Evolutionary conservation across 2,797 vertebrate species (phyloP).

Genomic region (Etheostoma nigrum): DNA sequence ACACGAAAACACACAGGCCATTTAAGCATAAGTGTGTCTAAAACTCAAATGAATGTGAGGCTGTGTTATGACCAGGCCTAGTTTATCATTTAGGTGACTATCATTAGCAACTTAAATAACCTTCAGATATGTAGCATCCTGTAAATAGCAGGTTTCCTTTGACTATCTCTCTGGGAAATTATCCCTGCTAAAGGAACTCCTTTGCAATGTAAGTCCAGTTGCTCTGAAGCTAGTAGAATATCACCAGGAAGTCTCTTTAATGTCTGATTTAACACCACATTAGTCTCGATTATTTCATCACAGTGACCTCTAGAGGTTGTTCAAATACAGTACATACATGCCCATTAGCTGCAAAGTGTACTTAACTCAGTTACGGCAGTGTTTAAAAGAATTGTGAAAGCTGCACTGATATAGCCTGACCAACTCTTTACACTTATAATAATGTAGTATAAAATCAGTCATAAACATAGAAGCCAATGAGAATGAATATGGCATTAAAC

Average conservation of each 20-base stretch:
- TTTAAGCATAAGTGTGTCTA: background rate
- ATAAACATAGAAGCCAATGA: background rate
- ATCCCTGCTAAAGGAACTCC: background rate
- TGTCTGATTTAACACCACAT: background rate
- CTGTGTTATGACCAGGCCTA: background rate
- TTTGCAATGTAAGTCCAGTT: background rate
- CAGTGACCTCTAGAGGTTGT: background rate
- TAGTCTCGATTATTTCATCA: background rate
- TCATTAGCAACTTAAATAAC: background rate
- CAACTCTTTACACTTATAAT: background rate
- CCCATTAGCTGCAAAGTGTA: background rate
- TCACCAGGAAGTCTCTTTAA: background rate
- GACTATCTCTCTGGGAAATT: background rate
- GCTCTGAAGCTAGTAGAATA: background rate
- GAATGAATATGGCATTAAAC: background rate
- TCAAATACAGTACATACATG: background rate
- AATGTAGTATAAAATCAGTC: background rate
- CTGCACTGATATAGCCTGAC: background rate
- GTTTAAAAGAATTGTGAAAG: background rate
- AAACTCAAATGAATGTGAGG: constrained; percentile 2
- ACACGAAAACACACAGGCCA: background rate
- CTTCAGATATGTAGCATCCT: background rate
- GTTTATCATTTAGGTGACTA: background rate
- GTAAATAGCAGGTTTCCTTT: background rate
- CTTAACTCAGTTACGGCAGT: background rate